Base-by-base conservation (phyloP, 2,797 vertebrate genomes). In the Cuniculus paca region DNA sequence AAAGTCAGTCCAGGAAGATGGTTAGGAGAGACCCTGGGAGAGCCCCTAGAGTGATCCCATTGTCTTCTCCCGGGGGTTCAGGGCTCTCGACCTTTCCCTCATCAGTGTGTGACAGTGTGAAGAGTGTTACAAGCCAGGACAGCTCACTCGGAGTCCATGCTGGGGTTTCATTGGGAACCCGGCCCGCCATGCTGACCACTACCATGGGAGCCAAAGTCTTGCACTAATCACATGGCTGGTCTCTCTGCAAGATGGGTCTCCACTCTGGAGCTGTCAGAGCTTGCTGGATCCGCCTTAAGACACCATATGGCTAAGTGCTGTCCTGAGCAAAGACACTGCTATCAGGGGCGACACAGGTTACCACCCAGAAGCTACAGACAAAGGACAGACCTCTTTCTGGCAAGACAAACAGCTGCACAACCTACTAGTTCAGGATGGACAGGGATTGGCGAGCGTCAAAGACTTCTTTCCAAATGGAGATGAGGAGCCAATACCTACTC, bases 31-130 rank as follows among this genome's bases (percentile, higher is more conserved):
- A 70, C 20, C 8, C 28, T 26, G 9, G 45, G 42, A 52, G n/a
- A 31, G 12, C 2, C 52, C 58, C 17, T 28, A 3, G 2, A 0
- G 2, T 28, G 12, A 8, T 22, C 22, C 20, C 2, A 0, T 4
- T 13, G 42, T 14, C 31, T 70, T 13, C 2, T 78, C 48, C 28
- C 0, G 1, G n/a, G n/a, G 17, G 54, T 13, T 10, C 17, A 48
- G 19, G 48, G 6, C 24, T 6, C 5, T 0, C 22, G 12, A 5
- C 74, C 6, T 36, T 26, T 19, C 6, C n/a, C 13, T 0, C 11
- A 24, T 36, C 28, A 39, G 4, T 1, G 2, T 0, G 14, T 24
- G n/a, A 39, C 36, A 34, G 1, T 5, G 6, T 12, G 34, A 13
- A 22, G 19, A 65, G 14, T 19, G 5, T 10, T 5, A 34, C 16